Conservation (phyloP, 1,140 invertebrate genomes). For the Eciton burchellii region DNA sequence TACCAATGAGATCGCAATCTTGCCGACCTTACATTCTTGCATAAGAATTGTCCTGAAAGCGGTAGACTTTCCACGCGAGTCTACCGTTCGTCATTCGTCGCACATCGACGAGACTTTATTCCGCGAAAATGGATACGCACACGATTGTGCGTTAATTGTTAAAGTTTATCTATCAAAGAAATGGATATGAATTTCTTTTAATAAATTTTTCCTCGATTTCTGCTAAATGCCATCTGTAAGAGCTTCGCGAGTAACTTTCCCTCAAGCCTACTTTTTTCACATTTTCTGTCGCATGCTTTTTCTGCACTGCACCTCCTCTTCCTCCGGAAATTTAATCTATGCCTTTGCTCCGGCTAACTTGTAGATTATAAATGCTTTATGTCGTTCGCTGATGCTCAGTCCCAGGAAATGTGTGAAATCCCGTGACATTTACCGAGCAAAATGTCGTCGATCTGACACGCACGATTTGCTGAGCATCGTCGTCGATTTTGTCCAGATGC, state of each 20-base stretch:
- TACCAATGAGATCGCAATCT: no score
- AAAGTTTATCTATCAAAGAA: no score
- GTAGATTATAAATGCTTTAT: neutral
- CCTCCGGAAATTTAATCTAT: conserved; percentile 6
- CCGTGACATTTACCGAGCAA: conserved; percentile 75
- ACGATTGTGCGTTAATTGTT: no score
- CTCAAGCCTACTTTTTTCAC: neutral
- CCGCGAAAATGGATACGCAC: no score
- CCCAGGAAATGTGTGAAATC: conserved; percentile 75
- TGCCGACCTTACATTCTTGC: no score
- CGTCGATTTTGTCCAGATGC: conserved; percentile 71
- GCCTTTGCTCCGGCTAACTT: conserved; percentile 1
- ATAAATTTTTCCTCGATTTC: no score
- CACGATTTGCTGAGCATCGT: conserved; percentile 21
- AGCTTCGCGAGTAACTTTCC: neutral
- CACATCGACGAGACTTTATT: no score
- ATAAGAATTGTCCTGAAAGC: no score
- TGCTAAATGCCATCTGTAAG: no score
- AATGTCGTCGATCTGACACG: conserved; percentile 60
- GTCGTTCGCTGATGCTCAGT: conserved; percentile 19
- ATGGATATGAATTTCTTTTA: no score
- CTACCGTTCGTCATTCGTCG: no score
- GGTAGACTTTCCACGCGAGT: no score
- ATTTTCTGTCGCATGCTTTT: neutral
- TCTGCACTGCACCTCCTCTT: neutral